A percentile compares a stretch with the other conserved stretches of the same genome.
Conservation (phyloP, 2,888 invertebrate species). For the Saturnia pavonia region DNA sequence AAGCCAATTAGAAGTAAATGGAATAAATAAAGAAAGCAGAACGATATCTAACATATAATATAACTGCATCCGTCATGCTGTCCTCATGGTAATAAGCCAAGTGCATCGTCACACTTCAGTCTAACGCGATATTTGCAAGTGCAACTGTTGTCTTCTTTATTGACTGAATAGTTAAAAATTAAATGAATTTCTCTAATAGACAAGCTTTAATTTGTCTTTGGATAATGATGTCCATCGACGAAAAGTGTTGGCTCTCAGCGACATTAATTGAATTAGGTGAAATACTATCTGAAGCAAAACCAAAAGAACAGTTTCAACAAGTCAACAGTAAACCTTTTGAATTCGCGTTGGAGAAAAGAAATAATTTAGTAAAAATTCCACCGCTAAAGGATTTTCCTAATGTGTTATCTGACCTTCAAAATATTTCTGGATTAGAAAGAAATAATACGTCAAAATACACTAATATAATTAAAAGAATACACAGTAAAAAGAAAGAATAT, state of each 20-base stretch:
- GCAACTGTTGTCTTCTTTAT: constrained; percentile 23
- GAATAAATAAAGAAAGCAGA: constrained; percentile 57
- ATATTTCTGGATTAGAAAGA: background rate
- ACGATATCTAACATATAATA: constrained; percentile 59
- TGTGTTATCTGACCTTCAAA: background rate
- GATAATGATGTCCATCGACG: constrained; percentile 33
- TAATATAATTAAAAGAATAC: background rate
- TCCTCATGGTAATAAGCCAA: constrained; percentile 42
- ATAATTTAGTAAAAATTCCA: background rate
- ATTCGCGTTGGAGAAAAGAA: background rate
- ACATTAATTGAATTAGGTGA: constrained; percentile 25
- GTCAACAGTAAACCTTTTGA: background rate
- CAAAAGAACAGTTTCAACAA: background rate
- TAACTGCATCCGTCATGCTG: constrained; percentile 65
- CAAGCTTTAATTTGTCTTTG: constrained; percentile 32
- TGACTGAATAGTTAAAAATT: constrained; percentile 11
- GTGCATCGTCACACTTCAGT: constrained; percentile 46
- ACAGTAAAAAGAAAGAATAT: background rate
- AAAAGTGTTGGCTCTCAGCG: constrained; percentile 58
- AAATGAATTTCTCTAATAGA: constrained; percentile 35
- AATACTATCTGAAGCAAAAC: background rate
- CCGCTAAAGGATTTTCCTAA: background rate
- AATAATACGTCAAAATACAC: background rate
- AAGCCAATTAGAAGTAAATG: constrained; percentile 37
- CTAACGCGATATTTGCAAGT: constrained; percentile 27